Evolutionary conservation across 1,140 invertebrate genomes (phyloP).

Genomic region (Tetramorium alpestre): DNA sequence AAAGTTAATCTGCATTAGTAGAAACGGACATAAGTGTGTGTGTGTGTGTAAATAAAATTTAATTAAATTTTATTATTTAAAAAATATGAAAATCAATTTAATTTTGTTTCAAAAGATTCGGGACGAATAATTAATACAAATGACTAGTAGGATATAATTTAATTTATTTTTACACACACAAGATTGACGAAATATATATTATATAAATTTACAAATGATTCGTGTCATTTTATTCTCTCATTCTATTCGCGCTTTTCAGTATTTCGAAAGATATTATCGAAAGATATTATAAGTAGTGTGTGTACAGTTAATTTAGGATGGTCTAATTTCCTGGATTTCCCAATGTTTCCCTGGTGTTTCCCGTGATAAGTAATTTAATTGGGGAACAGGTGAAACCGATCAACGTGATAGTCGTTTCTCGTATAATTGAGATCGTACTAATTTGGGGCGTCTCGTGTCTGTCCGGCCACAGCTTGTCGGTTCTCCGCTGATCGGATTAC

Average conservation of each 20-base stretch:
- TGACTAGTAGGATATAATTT: background rate
- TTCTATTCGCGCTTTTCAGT: background rate
- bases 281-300: background rate
- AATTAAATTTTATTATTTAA: background rate
- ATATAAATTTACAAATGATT: background rate
- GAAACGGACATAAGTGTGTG: background rate
- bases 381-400: background rate
- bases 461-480: slow-evolving; percentile 23
- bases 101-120: background rate
- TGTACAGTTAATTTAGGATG: background rate
- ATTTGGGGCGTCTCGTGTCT: slow-evolving; percentile 1
- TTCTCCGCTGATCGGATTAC: slow-evolving; percentile 47
- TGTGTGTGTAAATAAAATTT: background rate
- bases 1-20: too few relatives aligned
- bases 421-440: slow-evolving; percentile 28
- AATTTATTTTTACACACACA: background rate
- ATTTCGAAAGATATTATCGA: background rate
- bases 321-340: background rate
- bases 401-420: slow-evolving; percentile 2
- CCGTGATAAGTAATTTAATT: background rate
- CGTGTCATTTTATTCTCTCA: background rate
- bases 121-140: background rate
- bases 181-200: background rate
- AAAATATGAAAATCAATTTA: background rate
- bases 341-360: background rate